Base-by-base conservation (phyloP, 2,113 vertebrate genomes). In the Strix aluco region DNA sequence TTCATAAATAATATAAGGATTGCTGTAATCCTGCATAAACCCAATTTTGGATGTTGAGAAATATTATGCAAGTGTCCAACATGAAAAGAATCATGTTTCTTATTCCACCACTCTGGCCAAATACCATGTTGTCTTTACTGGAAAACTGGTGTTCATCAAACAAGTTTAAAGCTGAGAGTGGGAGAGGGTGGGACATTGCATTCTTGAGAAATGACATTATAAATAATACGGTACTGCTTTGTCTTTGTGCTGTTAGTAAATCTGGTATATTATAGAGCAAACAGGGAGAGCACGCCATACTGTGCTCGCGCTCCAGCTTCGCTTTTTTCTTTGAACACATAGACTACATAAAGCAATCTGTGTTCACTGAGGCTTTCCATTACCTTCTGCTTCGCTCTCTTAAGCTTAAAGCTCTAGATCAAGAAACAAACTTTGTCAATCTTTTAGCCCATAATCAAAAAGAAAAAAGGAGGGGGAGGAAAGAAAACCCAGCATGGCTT, bases 81-180 rank as follows among this genome's bases (percentile, higher is more conserved):
- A 91, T 86, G 90, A 96, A 95, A 95, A 89, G 81, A 94, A 73
- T 97, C 87, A 55, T 96, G 85, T 96, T 94, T 94, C 83, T 92
- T 96, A 90, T 97, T 97, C 93, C 77, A 69, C 75, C 55, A 71
- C 84, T 90, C 91, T 78, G 86, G 96, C 95, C 92, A 97, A 96
- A 94, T 94, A 85, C 34, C 88, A 86, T 96, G 81, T 92, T 93
- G 81, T 81, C 91, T 95, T 95, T 95, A 93, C 71, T 95, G 94
- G 95, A 97, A 96, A 97, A 96, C 88, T 92, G 36, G 54, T 92
- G 80, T 95, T 96, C 93, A 90, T 97, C 71, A 95, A 96, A 94
- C 2, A 38, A 91, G 67, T 92, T 93, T 88, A 90, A 96, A 96
- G 93, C 82, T 92, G 95, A 94, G 88, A 90, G 74, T 66, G 89